Base-by-base conservation (phyloP, 2,888 invertebrate species). In the Alloscopus bannaensis region DNA sequence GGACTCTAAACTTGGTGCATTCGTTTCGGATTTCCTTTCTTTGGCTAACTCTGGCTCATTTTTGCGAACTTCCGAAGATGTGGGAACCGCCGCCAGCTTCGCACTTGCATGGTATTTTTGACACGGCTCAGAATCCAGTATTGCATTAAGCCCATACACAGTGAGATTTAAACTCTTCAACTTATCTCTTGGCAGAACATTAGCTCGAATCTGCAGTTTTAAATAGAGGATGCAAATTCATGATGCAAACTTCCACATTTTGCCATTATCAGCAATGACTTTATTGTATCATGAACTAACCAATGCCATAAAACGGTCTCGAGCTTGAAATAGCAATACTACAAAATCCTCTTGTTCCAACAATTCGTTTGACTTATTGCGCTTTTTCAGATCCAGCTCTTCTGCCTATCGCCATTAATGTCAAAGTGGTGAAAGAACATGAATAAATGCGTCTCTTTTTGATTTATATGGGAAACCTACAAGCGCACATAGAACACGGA, bases 311-410 rank as follows among this genome's bases (percentile, higher is more conserved):
- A 85, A 84, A 20, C 83, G 83, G 64, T 85, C 84, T 22, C 83
- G 52, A 40, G 82, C 80, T 40, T 81, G 80, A 68, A 82, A 83
- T 8, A 86, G 55, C 45, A 85, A 57, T 13, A 68, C 60, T 16
- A 86, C 85, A 60, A 86, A 84, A 28, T 84, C 84, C 40, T 81
- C 73, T n/a, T 86, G 81, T 29, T 81, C 77, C 18, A 86, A 65
- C 24, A 86, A 59, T 0, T 29, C 31, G 50, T 81, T 71, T 3
- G 86, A 85, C 47, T 70, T 73, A 50, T 82, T 77, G 3, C 24
- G 40, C 59, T 82, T 78, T 22, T 71, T 57, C n/a, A 82, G 40
- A 36, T 86, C 85, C 71, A 84, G 26, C 42, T 81, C 81, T 70
- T 85, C 85, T 0, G 85, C 86, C 84, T 85, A 26, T n/a, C n/a